phyloP scores from a whole-genome alignment of 2,797 vertebrate species.

The Gymnocypris eckloni region DNA sequence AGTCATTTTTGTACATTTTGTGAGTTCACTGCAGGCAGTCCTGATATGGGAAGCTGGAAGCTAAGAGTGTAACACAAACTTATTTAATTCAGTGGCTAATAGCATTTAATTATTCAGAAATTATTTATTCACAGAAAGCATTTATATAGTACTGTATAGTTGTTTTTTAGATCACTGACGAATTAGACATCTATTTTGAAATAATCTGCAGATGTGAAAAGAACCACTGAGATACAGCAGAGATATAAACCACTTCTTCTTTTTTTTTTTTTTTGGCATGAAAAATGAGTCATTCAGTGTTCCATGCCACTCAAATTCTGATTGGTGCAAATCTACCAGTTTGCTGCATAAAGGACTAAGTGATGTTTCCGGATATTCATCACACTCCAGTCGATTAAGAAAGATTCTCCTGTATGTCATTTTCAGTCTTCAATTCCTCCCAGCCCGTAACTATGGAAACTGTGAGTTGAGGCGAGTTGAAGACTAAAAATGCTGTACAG shows the following conservation, averaged over 20 bases:
- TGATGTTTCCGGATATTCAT: constrained; percentile 35
- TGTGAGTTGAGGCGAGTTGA: constrained; percentile 88
- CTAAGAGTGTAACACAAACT: background rate
- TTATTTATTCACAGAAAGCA: background rate
- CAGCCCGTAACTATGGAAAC: constrained; percentile 80
- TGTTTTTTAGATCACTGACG: background rate
- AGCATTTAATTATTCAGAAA: background rate
- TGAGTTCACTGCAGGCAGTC: background rate
- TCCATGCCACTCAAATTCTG: background rate
- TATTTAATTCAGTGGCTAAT: too few relatives aligned
- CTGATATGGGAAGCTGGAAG: background rate
- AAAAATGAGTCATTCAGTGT: background rate
- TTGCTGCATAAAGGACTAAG: constrained; percentile 4
- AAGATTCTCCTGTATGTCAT: constrained; percentile 79
- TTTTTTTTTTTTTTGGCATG: background rate
- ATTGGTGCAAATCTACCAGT: background rate
- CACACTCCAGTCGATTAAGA: constrained; percentile 31
- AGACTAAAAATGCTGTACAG: constrained; percentile 86
- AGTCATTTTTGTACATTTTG: background rate
- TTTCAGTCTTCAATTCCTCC: constrained; percentile 90
- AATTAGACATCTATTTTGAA: background rate
- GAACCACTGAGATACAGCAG: background rate
- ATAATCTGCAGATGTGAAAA: background rate
- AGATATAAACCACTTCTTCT: background rate
- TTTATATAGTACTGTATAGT: too few relatives aligned